Evolutionary conservation across 1,140 invertebrate genomes (phyloP).

Genomic region (Amphibalanus amphitrite): DNA sequence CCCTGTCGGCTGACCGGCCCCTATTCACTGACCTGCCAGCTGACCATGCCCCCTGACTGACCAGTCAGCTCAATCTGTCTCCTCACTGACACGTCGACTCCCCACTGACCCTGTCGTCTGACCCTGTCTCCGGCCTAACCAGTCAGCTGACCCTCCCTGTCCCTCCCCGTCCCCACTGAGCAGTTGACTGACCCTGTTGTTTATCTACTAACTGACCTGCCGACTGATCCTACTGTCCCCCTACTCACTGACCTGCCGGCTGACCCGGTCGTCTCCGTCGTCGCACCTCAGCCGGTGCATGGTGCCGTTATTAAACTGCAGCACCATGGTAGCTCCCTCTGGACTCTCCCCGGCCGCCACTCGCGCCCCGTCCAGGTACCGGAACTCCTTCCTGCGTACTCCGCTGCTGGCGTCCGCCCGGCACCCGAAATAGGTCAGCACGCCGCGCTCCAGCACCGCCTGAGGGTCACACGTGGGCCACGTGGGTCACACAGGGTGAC

Average conservation of each 20-base stretch:
- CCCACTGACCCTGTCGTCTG: no score
- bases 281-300: constrained; percentile 33
- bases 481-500: no score
- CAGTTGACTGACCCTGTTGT: no score
- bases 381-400: constrained; percentile 38
- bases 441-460: constrained; percentile 45
- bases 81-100: no score
- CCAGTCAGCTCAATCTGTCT: no score
- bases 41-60: no score
- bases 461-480: constrained; percentile 14
- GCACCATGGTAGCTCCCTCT: constrained; percentile 32
- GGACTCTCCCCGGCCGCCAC: constrained; percentile 33
- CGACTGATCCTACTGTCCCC: no score
- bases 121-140: constrained; percentile 24
- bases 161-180: no score
- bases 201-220: no score
- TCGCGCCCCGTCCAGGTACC: constrained; percentile 44
- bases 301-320: constrained; percentile 42
- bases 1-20: no score
- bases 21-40: no score
- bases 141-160: no score
- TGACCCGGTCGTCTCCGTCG: constrained; percentile 21
- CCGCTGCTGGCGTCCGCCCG: constrained; percentile 42
- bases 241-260: constrained; percentile 25
- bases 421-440: constrained; percentile 42